phyloP scores from a whole-genome alignment of 2,888 invertebrate genomes.

The Rhingia rostrata region DNA sequence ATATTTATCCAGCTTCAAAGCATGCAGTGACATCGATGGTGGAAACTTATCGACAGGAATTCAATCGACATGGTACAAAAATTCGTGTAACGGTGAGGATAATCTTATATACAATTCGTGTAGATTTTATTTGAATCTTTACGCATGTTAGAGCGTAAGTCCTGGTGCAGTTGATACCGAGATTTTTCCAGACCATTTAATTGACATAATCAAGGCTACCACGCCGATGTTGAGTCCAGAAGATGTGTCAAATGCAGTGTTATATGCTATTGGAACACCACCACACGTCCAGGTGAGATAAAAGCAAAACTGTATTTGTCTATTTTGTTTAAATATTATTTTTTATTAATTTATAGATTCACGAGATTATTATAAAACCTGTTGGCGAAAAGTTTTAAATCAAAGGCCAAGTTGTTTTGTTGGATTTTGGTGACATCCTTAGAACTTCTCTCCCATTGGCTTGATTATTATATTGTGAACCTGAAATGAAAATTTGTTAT shows the following conservation, averaged over 20 bases:
- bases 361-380: constrained; percentile 58
- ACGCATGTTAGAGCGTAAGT: constrained; percentile 78
- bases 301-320: not conserved
- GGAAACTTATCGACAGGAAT: constrained; percentile 81
- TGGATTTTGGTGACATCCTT: constrained; percentile 24
- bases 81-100: constrained; percentile 75
- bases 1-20: constrained; percentile 81
- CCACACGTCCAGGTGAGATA: constrained; percentile 79
- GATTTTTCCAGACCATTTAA: constrained; percentile 80
- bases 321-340: not conserved
- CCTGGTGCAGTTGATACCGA: constrained; percentile 82
- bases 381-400: constrained; percentile 51
- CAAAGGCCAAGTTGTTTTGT: not conserved
- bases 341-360: constrained; percentile 41
- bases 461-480: constrained; percentile 81
- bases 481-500: constrained; percentile 68
- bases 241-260: constrained; percentile 81
- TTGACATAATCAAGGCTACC: constrained; percentile 78
- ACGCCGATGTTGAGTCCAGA: constrained; percentile 79
- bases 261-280: constrained; percentile 80
- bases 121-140: not conserved
- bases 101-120: not conserved
- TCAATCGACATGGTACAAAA: constrained; percentile 76
- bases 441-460: constrained; percentile 81
- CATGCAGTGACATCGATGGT: constrained; percentile 81